Base-by-base conservation (phyloP, 2,888 invertebrate genomes). In the Agriotes lineatus region DNA sequence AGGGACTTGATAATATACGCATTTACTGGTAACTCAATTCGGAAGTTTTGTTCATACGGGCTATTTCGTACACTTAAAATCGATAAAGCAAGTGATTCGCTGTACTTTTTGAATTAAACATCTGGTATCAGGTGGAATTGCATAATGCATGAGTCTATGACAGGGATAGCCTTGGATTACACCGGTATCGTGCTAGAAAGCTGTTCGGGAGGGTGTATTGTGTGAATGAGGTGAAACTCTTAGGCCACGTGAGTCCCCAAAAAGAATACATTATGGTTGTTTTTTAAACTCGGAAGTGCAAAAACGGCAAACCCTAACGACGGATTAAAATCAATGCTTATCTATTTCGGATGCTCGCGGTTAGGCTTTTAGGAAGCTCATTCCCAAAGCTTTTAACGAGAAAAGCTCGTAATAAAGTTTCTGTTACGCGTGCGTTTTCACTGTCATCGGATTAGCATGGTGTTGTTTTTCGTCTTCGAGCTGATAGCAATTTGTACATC, bases 311-410 rank as follows among this genome's bases (percentile, higher is more conserved):
- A 18, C 33, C 19, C 52, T 52, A 52, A 50, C 42, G 59, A 66
- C 61, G 61, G 67, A 61, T 67, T 67, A 61, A 61, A 67, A 67
- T 67, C 67, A 61, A 67, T 67, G 56, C 45, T 37, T 30, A 22
- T 56, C 37, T 56, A 61, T 50, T 35, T 67, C 56, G 25, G 16
- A 42, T 58, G 54, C 48, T 19, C 48, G 25, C 52, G 48, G 52
- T 56, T 61, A 10, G 20, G 67, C 67, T 67, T 67, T 67, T 67
- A 67, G 57, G 56, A 56, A 48, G 56, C 48, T 56, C 57, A 42
- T 67, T 61, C 37, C 20, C 25, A 67, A 67, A 67, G 67, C 67
- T 67, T 67, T 67, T 67, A 67, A 67, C 67, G 56, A 59, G 52
- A 42, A 44, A 67, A 52, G 54, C 60, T 44, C 44, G 60, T 67